phyloP scores from a whole-genome alignment of 2,113 vertebrate genomes.

The Chloroceryle aenea region DNA sequence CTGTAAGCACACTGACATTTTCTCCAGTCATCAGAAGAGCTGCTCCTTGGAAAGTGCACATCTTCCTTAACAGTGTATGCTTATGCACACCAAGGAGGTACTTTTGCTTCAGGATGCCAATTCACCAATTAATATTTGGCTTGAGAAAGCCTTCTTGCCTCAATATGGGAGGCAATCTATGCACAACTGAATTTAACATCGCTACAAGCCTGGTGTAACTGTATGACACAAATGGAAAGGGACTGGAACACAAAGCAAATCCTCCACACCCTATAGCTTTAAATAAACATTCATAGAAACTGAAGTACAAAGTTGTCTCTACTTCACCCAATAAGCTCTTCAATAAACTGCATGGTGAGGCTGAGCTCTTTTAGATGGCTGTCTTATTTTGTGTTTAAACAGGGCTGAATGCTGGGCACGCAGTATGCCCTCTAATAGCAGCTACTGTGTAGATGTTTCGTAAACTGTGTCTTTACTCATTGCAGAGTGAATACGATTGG shows the following conservation, averaged over 20 bases:
- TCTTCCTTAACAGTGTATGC: neutral
- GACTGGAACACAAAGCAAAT: neutral
- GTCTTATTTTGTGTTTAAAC: neutral
- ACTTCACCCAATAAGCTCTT: neutral
- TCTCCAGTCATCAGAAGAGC: neutral
- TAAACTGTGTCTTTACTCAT: neutral
- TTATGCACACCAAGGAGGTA: neutral
- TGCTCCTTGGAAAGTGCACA: neutral
- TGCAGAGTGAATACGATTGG: constrained; percentile 37
- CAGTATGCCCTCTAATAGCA: neutral
- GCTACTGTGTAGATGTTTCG: neutral
- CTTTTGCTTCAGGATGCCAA: neutral
- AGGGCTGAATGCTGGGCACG: neutral
- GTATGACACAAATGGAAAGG: neutral
- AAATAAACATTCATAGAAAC: neutral
- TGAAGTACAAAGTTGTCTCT: neutral
- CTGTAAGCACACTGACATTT: neutral
- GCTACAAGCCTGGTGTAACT: neutral
- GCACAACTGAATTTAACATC: neutral
- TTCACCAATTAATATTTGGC: neutral
- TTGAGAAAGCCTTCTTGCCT: neutral
- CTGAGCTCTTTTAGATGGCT: neutral
- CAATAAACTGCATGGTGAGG: neutral
- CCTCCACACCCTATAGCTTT: neutral
- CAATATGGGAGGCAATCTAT: neutral